Percentiles rank a stretch among this genome's conserved stretches.
Evolutionary conservation across 2,113 vertebrate genomes (phyloP).

Genomic region (Dendropsophus ebraccatus): DNA sequence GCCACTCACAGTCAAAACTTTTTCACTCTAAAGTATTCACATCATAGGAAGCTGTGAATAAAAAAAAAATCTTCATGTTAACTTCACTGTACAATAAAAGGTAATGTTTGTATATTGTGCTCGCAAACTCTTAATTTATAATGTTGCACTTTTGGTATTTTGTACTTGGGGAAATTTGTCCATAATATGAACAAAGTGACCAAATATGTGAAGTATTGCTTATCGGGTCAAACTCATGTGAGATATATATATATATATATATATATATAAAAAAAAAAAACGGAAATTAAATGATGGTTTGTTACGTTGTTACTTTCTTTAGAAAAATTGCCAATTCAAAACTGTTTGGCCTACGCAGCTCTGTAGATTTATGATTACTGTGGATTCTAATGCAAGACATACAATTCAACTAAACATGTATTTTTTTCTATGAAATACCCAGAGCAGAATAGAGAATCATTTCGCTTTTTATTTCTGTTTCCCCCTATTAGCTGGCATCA

Average conservation of each 20-base stretch:
- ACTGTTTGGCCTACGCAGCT: background rate
- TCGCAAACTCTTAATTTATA: slow-evolving; percentile 96
- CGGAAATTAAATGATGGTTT: slow-evolving; percentile 58
- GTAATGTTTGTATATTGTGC: slow-evolving; percentile 91
- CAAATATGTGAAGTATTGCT: slow-evolving; percentile 74
- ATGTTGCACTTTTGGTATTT: slow-evolving; percentile 96
- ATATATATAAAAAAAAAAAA: no score
- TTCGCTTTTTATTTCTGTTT: background rate
- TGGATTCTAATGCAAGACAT: background rate
- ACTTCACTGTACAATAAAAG: slow-evolving; percentile 82
- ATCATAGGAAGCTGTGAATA: slow-evolving; percentile 85
- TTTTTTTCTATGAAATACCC: background rate
- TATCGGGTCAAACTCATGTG: slow-evolving; percentile 67
- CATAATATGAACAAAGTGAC: slow-evolving; percentile 81
- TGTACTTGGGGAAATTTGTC: slow-evolving; percentile 88
- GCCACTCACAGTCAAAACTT: slow-evolving; percentile 86
- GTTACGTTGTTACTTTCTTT: slow-evolving; percentile 52
- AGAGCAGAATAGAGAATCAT: background rate
- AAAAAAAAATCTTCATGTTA: slow-evolving; percentile 75
- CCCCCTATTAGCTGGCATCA: background rate
- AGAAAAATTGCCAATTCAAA: background rate
- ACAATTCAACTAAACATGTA: background rate
- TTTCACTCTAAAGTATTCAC: slow-evolving; percentile 73
- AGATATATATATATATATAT: no score
- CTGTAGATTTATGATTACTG: background rate